A percentile compares a stretch with the other conserved stretches of the same genome.
phyloP scores from a whole-genome alignment of 2,888 invertebrate genomes.

The Pseudanteris insignis region DNA sequence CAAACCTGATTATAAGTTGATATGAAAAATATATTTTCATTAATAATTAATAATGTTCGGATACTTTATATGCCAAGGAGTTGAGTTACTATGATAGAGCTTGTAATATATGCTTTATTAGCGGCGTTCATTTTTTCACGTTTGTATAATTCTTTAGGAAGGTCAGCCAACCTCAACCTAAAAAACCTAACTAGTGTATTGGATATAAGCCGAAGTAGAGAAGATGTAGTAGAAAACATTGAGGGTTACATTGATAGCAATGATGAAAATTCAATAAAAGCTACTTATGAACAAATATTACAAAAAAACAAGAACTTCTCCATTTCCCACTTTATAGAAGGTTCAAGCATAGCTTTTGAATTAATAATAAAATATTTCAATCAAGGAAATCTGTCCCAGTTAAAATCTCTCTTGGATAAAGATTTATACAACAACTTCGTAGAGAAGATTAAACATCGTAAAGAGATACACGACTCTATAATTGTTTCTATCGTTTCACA shows the following conservation, averaged over 20 bases:
- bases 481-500: conserved; percentile 27
- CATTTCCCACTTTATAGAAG: conserved; percentile 30
- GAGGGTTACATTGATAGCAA: conserved; percentile 28
- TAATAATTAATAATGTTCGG: conserved; percentile 31
- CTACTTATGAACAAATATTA: conserved; percentile 33
- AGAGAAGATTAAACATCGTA: conserved; percentile 23
- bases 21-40: conserved; percentile 30
- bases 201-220: conserved; percentile 28
- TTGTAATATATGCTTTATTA: conserved; percentile 33
- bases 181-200: conserved; percentile 32
- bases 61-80: conserved; percentile 29
- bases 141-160: conserved; percentile 33
- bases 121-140: conserved; percentile 33
- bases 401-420: conserved; percentile 16
- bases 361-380: conserved; percentile 31
- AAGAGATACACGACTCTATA: conserved; percentile 23
- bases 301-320: conserved; percentile 24
- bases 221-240: conserved; percentile 30
- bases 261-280: conserved; percentile 27
- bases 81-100: conserved; percentile 32
- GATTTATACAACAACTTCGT: conserved; percentile 15
- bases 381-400: conserved; percentile 20
- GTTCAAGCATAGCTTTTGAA: conserved; percentile 34
- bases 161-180: conserved; percentile 30
- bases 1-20: conserved; percentile 26